phyloP scores from a whole-genome alignment of 2,113 vertebrate genomes.

The Gallinago jamesoni region DNA sequence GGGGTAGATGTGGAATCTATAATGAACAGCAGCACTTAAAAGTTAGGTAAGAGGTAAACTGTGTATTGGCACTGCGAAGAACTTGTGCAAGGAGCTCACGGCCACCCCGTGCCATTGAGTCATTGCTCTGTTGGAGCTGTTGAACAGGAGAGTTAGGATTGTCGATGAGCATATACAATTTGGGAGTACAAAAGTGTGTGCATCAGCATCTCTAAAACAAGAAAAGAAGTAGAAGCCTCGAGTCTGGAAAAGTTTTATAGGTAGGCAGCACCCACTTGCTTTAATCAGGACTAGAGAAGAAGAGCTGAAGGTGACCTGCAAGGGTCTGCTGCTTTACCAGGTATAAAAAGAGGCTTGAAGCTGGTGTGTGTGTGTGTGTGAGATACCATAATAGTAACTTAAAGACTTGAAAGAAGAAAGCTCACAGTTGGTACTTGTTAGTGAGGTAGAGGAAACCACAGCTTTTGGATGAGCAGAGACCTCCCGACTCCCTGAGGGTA shows the following conservation, averaged over 20 bases:
- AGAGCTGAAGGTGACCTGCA: neutral
- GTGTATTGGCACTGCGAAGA: neutral
- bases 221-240: neutral
- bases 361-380: neutral
- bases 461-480: neutral
- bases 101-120: fast-evolving
- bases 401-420: neutral
- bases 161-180: neutral
- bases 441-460: neutral
- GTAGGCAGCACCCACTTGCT: neutral
- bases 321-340: neutral
- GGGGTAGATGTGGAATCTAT: neutral
- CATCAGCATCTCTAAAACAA: neutral
- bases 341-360: neutral
- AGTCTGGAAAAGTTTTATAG: neutral
- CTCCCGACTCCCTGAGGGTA: neutral
- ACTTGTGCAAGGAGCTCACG: fast-evolving
- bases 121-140: fast-evolving
- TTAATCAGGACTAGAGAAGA: neutral
- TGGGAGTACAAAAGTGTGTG: neutral
- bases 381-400: neutral
- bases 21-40: neutral
- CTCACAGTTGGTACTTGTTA: neutral
- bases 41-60: neutral
- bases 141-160: neutral